Base-by-base conservation (phyloP, 2,797 vertebrate genomes). In the Orestias chungarensis region DNA sequence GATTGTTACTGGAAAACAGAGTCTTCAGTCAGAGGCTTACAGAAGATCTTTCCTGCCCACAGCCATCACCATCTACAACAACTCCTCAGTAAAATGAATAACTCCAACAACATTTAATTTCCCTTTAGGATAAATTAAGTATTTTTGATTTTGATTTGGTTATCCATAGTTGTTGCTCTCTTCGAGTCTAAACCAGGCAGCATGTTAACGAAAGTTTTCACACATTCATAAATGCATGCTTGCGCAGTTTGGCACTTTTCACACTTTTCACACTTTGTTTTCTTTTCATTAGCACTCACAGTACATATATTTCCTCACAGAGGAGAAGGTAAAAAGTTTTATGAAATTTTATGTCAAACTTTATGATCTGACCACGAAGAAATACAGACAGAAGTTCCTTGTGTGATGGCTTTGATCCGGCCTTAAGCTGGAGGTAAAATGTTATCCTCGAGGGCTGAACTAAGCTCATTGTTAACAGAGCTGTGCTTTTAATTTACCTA, bases 221-320 rank as follows among this genome's bases (percentile, higher is more conserved):
- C 57, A 61, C 57, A 61, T 61, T 61, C 11, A 61, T 35, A 35
- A 35, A 59, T 35, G 17, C 31, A 59, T 35, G 9, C 10, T 61
- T 1, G 2, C 33, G 14, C 6, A 10, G 23, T 61, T 61, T 61
- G 57, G 11, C 57, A 61, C 20, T 38, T 61, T 61, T 61, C 57
- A 38, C 57, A 38, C 57, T 61, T 23, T n/a, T n/a, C n/a, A n/a
- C n/a, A n/a, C n/a, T n/a, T 20, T 11, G 57, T 38, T 61, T 38
- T 38, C 57, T 61, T 61, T 38, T 61, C 20, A 61, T 61, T 61
- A 61, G 20, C 57, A 61, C 33, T 61, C 31, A 23, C 33, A 61
- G 57, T 61, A 23, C 20, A 38, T 61, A 23, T 20, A 35, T 59
- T 33, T 59, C 18, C 20, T 61, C 12, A 9, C 57, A 38, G 2